A percentile compares a stretch with the other conserved stretches of the same genome.
phyloP scores from a whole-genome alignment of 2,797 vertebrate genomes.

The Pyrocephalus nanus region DNA sequence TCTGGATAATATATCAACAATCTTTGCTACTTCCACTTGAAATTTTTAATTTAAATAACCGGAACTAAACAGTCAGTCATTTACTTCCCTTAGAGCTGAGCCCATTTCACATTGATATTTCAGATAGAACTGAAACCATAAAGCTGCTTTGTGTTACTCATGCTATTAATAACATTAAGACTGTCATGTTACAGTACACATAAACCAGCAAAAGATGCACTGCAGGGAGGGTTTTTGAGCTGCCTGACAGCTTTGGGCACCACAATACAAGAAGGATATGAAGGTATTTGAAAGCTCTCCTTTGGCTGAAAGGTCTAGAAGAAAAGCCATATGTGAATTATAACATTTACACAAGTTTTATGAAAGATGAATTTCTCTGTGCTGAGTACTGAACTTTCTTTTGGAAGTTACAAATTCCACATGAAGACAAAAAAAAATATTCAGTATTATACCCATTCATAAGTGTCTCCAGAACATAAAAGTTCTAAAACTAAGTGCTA shows the following conservation, averaged over 20 bases:
- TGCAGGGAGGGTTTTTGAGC: not conserved
- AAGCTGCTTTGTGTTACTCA: not conserved
- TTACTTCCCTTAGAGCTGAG: not conserved
- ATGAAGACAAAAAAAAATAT: not conserved
- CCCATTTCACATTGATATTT: not conserved
- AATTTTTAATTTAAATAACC: slow-evolving; percentile 45
- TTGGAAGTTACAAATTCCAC: not conserved
- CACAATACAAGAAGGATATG: not conserved
- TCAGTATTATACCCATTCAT: not conserved
- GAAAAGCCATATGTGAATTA: not conserved
- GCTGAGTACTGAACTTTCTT: not conserved
- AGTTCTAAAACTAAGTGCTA: not conserved
- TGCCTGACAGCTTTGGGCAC: not conserved
- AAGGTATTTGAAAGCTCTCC: not conserved
- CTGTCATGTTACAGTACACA: not conserved
- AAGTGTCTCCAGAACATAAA: not conserved
- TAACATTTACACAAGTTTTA: not conserved
- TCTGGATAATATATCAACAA: slow-evolving; percentile 25
- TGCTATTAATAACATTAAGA: not conserved
- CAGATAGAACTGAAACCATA: not conserved
- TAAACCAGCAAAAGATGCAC: not conserved
- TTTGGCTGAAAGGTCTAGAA: not conserved
- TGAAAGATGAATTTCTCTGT: not conserved
- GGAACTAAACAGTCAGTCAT: slow-evolving; percentile 1
- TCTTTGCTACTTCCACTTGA: slow-evolving; percentile 4